Evolutionary conservation across 2,113 vertebrate genomes (phyloP).

Genomic region (Dicentrarchus labrax): DNA sequence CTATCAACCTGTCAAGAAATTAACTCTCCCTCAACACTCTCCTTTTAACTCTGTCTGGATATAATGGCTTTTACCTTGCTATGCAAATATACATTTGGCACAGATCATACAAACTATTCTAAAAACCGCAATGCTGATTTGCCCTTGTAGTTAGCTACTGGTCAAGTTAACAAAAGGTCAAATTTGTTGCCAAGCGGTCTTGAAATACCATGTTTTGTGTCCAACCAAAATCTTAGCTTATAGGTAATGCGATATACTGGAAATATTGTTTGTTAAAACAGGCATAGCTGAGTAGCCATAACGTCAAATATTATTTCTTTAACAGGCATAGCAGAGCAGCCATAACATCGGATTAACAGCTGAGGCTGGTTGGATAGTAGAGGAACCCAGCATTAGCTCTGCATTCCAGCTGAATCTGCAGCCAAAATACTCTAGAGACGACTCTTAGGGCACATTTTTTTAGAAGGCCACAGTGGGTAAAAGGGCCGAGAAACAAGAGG

Average conservation of each 20-base stretch:
- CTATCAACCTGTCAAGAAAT: constrained; percentile 51
- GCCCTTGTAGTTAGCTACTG: no score
- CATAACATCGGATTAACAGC: constrained; percentile 76
- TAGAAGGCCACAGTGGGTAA: constrained; percentile 32
- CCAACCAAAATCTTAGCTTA: constrained; percentile 32
- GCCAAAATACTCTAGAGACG: constrained; percentile 69
- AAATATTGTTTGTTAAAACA: constrained; percentile 58
- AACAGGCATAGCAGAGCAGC: constrained; percentile 64
- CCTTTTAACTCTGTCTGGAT: background rate
- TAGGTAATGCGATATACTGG: constrained; percentile 52
- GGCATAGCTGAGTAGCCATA: constrained; percentile 49
- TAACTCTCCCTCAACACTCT: background rate
- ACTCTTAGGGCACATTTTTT: constrained; percentile 53
- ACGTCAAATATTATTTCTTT: constrained; percentile 66
- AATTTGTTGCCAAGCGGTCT: constrained; percentile 1
- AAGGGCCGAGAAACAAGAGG: constrained; percentile 52
- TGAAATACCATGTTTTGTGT: constrained; percentile 26
- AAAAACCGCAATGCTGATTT: background rate
- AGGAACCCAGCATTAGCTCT: constrained; percentile 73
- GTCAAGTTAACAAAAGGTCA: constrained; percentile 2
- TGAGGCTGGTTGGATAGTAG: constrained; percentile 65
- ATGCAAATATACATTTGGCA: background rate
- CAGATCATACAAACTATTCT: background rate
- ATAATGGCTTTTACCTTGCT: background rate
- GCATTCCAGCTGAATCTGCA: constrained; percentile 74